Percentiles rank a stretch among this genome's conserved stretches.
Evolutionary conservation across 2,888 invertebrate genomes (phyloP).

Genomic region (Thecocarcelia acutangulata): DNA sequence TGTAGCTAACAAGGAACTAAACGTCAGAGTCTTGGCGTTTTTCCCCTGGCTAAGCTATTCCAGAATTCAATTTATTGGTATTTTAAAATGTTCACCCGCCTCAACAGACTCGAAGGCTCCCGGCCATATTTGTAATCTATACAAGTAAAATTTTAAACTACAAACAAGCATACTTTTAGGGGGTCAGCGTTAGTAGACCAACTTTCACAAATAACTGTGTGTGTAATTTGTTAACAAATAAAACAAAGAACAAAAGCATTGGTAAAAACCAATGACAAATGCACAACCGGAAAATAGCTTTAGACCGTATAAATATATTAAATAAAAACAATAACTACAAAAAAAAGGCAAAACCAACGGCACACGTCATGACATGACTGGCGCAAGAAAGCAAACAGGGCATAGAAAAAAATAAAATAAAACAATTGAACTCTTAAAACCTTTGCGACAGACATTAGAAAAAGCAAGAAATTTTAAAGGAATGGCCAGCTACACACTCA

Average conservation of each 20-base stretch:
- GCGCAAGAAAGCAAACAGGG: conserved; percentile 12
- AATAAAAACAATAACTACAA: conserved; percentile 37
- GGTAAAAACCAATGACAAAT: conserved; percentile 65
- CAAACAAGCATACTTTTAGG: conserved; percentile 40
- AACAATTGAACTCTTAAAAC: conserved; percentile 21
- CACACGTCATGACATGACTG: conserved; percentile 57
- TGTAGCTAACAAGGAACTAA: not conserved
- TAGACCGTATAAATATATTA: conserved; percentile 59
- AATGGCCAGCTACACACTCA: conserved; percentile 9
- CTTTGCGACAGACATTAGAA: conserved; percentile 39
- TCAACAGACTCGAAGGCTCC: conserved; percentile 56
- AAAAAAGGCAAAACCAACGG: conserved; percentile 15
- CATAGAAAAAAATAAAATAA: conserved; percentile 7
- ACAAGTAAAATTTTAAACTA: conserved; percentile 53
- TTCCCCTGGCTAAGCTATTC: conserved; percentile 4
- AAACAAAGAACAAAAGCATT: conserved; percentile 29
- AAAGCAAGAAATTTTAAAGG: conserved; percentile 38
- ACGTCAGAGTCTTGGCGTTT: conserved; percentile 6
- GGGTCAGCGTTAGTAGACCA: conserved; percentile 45
- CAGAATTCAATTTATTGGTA: conserved; percentile 65
- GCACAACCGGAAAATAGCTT: conserved; percentile 65
- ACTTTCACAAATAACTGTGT: conserved; percentile 8
- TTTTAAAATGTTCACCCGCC: conserved; percentile 50
- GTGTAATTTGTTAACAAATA: not conserved
- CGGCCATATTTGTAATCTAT: conserved; percentile 56